These are phyloP conservation scores for Drosophila nr. perissopoda DNA, from an alignment of 2,888 invertebrate genomes.

Conservation along the genomic window DNA sequence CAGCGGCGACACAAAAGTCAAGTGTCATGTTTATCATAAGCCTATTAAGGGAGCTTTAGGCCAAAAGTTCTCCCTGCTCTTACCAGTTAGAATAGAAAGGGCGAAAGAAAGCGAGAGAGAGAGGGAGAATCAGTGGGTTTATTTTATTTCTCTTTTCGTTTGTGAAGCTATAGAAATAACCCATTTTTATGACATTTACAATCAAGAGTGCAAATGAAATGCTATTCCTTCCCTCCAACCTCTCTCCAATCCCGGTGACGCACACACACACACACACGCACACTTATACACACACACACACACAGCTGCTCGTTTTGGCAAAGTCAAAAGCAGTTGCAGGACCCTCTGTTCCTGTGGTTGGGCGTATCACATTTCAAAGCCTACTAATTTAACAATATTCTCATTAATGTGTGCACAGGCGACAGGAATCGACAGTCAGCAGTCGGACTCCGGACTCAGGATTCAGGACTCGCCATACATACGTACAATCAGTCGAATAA, in stretches of 20 bases:
- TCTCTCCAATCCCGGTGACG: neutral
- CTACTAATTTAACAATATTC: conserved; percentile 84
- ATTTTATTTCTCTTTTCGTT: conserved; percentile 7
- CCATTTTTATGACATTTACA: conserved; percentile 68
- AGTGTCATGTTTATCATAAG: conserved; percentile 84
- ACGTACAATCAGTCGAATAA: conserved; percentile 53
- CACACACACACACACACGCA: conserved; percentile 25
- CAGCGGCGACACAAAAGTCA: conserved; percentile 52
- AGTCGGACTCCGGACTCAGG: neutral
- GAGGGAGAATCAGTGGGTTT: neutral
- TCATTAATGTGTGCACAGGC: conserved; percentile 82
- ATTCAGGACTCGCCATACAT: neutral
- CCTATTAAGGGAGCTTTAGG: conserved; percentile 82
- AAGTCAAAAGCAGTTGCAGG: conserved; percentile 63
- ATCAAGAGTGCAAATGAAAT: conserved; percentile 45
- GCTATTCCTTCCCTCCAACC: conserved; percentile 12
- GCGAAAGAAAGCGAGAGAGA: neutral
- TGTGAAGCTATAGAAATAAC: conserved; percentile 73
- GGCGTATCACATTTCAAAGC: conserved; percentile 84
- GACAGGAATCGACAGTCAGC: conserved; percentile 25
- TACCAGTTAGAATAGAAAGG: neutral
- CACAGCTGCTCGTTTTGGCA: conserved; percentile 73
- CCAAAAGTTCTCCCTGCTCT: conserved; percentile 26
- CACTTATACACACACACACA: neutral
- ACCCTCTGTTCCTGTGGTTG: conserved; percentile 69